These are phyloP conservation scores for Conomelus anceps DNA, from an alignment of 2,888 invertebrate genomes.

Conservation along the genomic window DNA sequence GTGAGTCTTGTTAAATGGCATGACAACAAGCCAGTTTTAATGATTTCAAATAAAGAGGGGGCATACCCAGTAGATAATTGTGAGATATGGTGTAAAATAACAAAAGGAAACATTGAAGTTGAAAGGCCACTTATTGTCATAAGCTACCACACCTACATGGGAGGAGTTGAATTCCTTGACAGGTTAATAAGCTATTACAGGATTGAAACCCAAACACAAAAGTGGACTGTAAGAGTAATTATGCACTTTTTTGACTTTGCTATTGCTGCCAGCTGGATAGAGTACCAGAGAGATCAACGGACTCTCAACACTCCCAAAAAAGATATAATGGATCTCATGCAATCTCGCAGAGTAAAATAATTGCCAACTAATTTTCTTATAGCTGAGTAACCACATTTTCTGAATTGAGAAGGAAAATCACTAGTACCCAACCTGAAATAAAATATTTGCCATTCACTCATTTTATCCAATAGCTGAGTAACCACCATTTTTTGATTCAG, in stretches of 20 bases:
- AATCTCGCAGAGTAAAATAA: too few relatives aligned
- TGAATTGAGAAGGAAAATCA: too few relatives aligned
- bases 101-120: neutral
- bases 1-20: neutral
- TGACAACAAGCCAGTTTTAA: constrained; percentile 6
- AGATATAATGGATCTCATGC: too few relatives aligned
- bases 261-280: neutral
- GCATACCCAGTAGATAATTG: neutral
- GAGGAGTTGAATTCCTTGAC: constrained; percentile 16
- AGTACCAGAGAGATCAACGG: neutral
- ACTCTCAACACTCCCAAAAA: too few relatives aligned
- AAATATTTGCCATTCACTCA: too few relatives aligned
- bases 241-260: constrained; percentile 1
- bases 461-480: too few relatives aligned
- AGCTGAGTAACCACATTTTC: too few relatives aligned
- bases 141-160: constrained; percentile 14
- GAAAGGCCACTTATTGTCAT: constrained; percentile 3
- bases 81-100: neutral
- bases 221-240: constrained; percentile 15
- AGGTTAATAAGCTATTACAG: constrained; percentile 13
- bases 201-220: constrained; percentile 3
- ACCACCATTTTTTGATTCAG: too few relatives aligned
- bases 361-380: too few relatives aligned
- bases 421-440: too few relatives aligned
- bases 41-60: neutral